Evolutionary conservation across 2,888 invertebrate species (phyloP).

Genomic region (Leptinotarsa tumamoca): DNA sequence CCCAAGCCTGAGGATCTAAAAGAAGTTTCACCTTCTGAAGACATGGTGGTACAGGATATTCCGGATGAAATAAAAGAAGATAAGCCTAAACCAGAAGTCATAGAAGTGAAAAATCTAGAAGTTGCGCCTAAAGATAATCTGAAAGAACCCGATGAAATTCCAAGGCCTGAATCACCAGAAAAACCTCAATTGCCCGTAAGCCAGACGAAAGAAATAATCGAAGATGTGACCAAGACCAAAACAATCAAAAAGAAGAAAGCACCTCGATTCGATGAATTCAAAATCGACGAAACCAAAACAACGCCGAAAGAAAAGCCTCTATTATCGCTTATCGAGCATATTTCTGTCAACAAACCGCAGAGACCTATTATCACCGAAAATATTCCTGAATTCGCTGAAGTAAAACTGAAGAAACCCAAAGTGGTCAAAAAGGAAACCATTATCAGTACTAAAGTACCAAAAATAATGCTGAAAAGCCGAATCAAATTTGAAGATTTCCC

Average conservation of each 20-base stretch:
- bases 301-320: constrained; percentile 50
- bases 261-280: constrained; percentile 20
- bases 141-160: constrained; percentile 37
- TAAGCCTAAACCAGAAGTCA: constrained; percentile 45
- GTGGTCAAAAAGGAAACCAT: constrained; percentile 52
- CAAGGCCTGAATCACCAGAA: constrained; percentile 15
- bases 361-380: constrained; percentile 71
- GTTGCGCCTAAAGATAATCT: constrained; percentile 50
- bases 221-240: constrained; percentile 42
- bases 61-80: constrained; percentile 58
- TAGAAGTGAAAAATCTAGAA: constrained; percentile 35
- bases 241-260: constrained; percentile 14
- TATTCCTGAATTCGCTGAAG: constrained; percentile 73
- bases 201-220: constrained; percentile 30
- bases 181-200: background rate
- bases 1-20: constrained; percentile 47
- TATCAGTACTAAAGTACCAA: constrained; percentile 69
- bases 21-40: constrained; percentile 50
- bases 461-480: constrained; percentile 77
- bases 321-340: constrained; percentile 50
- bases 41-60: constrained; percentile 57
- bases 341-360: constrained; percentile 64
- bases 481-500: constrained; percentile 70
- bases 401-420: constrained; percentile 71
- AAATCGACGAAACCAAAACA: constrained; percentile 47